Evolutionary conservation across 2,113 vertebrate species (phyloP).

Genomic region (rat (Rattus norvegicus)): GRCr8 NC_086021.1:77400001-77400500

Average conservation of each 20-base stretch:
- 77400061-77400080: background rate
- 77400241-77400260: slow-evolving; percentile 60
- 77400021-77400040: background rate
- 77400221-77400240: slow-evolving; percentile 54
- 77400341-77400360: slow-evolving; percentile 65
- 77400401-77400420: slow-evolving; percentile 18
- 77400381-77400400: slow-evolving; percentile 27
- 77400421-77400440: background rate
- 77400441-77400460: background rate
- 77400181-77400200: slow-evolving; percentile 1
- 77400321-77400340: slow-evolving; percentile 65
- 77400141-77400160: background rate
- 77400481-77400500: background rate
- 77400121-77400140: background rate
- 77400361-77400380: slow-evolving; percentile 74
- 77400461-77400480: background rate
- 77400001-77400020: background rate
- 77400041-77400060: background rate
- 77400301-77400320: slow-evolving; percentile 56
- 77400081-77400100: background rate
- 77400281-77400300: slow-evolving; percentile 44
- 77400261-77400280: slow-evolving; percentile 52
- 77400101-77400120: background rate
- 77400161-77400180: background rate
- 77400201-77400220: slow-evolving; percentile 8